These are phyloP conservation scores for Conus canariensis DNA, from an alignment of 2,888 invertebrate species.

Conservation along the genomic window DNA sequence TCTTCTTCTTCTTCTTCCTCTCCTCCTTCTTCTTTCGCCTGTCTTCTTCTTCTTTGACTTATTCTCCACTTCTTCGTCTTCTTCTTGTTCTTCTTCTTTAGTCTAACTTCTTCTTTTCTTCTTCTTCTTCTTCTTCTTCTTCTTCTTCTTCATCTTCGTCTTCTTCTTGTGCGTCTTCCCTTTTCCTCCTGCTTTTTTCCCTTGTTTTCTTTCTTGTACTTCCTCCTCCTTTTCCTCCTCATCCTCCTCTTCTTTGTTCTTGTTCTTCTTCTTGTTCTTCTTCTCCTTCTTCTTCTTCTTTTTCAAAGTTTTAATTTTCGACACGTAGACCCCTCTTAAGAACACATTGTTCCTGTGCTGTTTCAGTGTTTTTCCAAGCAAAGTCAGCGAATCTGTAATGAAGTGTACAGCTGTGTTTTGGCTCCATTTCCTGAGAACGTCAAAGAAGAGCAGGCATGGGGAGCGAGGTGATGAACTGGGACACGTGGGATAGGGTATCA, in stretches of 20 bases:
- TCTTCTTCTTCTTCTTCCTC: background rate
- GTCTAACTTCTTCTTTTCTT: background rate
- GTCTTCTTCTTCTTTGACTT: background rate
- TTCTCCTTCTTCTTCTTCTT: background rate
- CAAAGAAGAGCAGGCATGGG: no score
- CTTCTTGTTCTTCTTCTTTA: background rate
- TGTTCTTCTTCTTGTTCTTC: background rate
- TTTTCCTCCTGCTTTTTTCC: background rate
- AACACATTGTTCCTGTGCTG: no score
- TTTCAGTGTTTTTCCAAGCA: no score
- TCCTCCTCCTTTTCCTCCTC: background rate
- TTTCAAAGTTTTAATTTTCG: no score
- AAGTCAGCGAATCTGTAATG: no score
- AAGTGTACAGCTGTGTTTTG: no score
- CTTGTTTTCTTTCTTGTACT: background rate
- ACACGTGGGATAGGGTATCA: no score
- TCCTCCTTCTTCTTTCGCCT: background rate
- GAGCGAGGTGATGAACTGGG: no score
- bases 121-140: background rate
- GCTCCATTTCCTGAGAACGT: no score
- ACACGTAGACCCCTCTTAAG: no score
- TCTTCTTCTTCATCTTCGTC: no score
- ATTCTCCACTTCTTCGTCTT: background rate
- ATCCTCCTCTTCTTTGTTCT: background rate
- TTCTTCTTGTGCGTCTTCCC: background rate